Evolutionary conservation across 2,797 vertebrate species (phyloP).

Genomic region (Pseudomugil gertrudae): DNA sequence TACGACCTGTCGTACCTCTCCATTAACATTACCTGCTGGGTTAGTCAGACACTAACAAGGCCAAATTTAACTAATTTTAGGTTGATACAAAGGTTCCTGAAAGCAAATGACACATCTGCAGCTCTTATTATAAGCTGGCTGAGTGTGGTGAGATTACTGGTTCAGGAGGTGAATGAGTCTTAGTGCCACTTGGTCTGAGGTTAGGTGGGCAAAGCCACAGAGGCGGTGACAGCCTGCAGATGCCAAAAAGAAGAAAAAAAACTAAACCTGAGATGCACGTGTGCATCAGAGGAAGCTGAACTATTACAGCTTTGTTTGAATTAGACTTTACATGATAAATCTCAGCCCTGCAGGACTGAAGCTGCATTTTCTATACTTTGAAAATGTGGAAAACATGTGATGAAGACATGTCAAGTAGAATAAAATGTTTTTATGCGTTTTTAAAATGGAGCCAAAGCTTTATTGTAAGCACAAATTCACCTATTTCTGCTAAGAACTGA

Average conservation of each 20-base stretch:
- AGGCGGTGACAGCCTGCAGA: conserved; percentile 33
- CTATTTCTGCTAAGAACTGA: neutral
- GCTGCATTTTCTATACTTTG: neutral
- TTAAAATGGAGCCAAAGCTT: neutral
- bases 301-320: conserved; percentile 19
- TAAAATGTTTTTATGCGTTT: neutral
- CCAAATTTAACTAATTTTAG: neutral
- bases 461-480: too few species aligned
- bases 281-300: conserved; percentile 6
- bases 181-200: conserved; percentile 52
- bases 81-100: conserved; percentile 9
- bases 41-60: neutral
- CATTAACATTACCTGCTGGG: neutral
- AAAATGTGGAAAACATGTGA: too few species aligned
- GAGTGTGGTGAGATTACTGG: conserved; percentile 36
- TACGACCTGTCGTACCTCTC: neutral
- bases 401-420: too few species aligned
- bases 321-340: neutral
- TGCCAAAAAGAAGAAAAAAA: neutral
- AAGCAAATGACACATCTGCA: conserved; percentile 35
- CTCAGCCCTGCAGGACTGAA: conserved; percentile 20
- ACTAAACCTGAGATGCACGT: neutral
- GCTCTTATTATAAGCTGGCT: conserved; percentile 1
- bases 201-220: conserved; percentile 34
- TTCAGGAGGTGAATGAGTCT: conserved; percentile 30